Base-by-base conservation (phyloP, 2,113 vertebrate species). In the Gambusia holbrooki region DNA sequence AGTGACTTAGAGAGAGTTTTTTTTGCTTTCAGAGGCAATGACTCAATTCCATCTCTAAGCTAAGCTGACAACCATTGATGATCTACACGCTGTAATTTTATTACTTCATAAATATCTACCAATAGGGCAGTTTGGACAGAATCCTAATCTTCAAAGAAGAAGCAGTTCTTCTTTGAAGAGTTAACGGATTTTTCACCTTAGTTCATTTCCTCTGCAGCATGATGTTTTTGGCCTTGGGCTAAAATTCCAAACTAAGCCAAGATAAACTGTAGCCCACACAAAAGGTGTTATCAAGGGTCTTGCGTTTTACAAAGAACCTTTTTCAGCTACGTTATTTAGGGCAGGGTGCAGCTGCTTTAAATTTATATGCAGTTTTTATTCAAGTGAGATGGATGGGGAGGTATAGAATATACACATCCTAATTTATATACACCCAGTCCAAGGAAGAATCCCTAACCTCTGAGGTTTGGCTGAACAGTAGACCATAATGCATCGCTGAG, bases 401-500 rank as follows among this genome's bases (percentile, higher is more conserved):
- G 72, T 80, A 65, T n/a, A 67, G 75, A 62, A 58, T 61, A 62
- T 27, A 17, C 65, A 62, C 63, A 62, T 4, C 62, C 9, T n/a
- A 22, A 68, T 69, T 60, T 74, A 67, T 40, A 79, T 48, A 82
- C 75, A 76, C 73, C 40, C 40, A 3, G 42, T 73, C 66, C 40
- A 70, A 71, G 80, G 81, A 83, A 82, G 60, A 63, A 76, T 87
- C 85, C 66, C 73, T 85, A 85, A 91, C 80, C 84, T 88, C 83
- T 87, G 89, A 90, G 92, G 90, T 89, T 90, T 93, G 91, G 89
- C 84, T 89, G 63, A 83, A 89, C 48, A 66, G 68, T 42, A 66
- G 80, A 87, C 70, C 83, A 77, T 77, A 81, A 79, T 85, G 69
- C 72, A 79, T 87, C 72, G 83, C 42, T 85, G 69, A 85, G 82